A percentile compares a stretch with the other conserved stretches of the same genome.
Conservation (phyloP, 2,113 vertebrate species). For the Macrotis lagotis region DNA sequence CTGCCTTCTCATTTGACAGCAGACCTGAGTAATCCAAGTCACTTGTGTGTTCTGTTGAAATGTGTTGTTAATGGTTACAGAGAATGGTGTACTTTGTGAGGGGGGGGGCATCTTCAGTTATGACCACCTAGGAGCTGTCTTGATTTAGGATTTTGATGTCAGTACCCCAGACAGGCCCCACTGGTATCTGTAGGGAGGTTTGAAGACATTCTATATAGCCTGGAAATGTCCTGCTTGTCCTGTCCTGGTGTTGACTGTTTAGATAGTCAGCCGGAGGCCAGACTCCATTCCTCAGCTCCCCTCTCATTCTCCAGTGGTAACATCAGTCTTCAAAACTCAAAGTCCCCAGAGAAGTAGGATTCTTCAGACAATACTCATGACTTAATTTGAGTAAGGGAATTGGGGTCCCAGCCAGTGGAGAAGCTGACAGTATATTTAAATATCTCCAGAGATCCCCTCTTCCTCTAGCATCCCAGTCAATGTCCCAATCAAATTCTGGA, state of each 20-base stretch:
- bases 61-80: neutral
- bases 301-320: neutral
- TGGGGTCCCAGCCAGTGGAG: no score
- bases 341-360: slow-evolving; percentile 4
- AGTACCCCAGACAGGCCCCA: neutral
- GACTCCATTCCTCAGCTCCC: neutral
- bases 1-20: neutral
- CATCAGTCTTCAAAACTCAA: slow-evolving; percentile 7
- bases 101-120: neutral
- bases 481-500: neutral
- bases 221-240: neutral
- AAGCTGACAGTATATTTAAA: neutral
- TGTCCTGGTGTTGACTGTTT: neutral
- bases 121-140: neutral
- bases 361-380: neutral
- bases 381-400: slow-evolving; percentile 19
- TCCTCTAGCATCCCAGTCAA: neutral
- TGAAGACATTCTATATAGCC: no score
- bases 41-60: neutral
- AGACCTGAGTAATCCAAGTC: neutral
- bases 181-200: no score
- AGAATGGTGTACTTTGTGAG: fast-evolving
- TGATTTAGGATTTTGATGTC: neutral
- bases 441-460: neutral
- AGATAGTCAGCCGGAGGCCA: neutral